phyloP scores from a whole-genome alignment of 2,888 invertebrate species.

The Zeuzera pyrina region DNA sequence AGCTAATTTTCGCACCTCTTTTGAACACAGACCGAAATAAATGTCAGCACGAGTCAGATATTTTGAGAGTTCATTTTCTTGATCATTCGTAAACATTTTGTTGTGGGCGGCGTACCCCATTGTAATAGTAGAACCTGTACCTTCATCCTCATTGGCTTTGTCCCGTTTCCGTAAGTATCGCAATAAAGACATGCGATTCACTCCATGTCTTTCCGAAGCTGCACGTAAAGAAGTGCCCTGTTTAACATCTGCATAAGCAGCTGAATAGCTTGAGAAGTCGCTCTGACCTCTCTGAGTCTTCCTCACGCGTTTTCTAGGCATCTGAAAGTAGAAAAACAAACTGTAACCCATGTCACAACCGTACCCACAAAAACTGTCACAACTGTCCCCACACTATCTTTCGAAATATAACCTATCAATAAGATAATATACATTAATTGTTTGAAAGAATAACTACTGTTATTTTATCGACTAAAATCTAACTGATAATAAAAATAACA shows the following conservation, averaged over 20 bases:
- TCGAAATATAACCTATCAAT: slow-evolving; percentile 1
- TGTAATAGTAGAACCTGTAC: slow-evolving; percentile 1
- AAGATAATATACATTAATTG: slow-evolving; percentile 1
- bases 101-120: slow-evolving; percentile 13
- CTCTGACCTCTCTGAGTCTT: slow-evolving; percentile 5
- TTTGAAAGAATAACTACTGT: slow-evolving; percentile 1
- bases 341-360: slow-evolving; percentile 2
- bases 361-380: slow-evolving; percentile 7
- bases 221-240: slow-evolving; percentile 9
- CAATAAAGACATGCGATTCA: slow-evolving; percentile 11
- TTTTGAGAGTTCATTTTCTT: slow-evolving; percentile 4
- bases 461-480: slow-evolving; percentile 4
- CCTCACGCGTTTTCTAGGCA: slow-evolving; percentile 6
- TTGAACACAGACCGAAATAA: slow-evolving; percentile 6
- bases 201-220: slow-evolving; percentile 9
- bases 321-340: slow-evolving; percentile 3
- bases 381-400: slow-evolving; percentile 5
- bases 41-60: slow-evolving; percentile 5
- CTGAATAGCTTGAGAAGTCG: slow-evolving; percentile 7
- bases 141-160: slow-evolving; percentile 2
- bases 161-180: slow-evolving; percentile 12
- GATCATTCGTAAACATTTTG: background rate
- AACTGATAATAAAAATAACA: slow-evolving; percentile 3
- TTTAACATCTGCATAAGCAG: no score
- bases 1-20: slow-evolving; percentile 9